Percentiles rank a stretch among this genome's conserved stretches.
phyloP scores from a whole-genome alignment of 2,888 invertebrate species.

The Apamea anceps region DNA sequence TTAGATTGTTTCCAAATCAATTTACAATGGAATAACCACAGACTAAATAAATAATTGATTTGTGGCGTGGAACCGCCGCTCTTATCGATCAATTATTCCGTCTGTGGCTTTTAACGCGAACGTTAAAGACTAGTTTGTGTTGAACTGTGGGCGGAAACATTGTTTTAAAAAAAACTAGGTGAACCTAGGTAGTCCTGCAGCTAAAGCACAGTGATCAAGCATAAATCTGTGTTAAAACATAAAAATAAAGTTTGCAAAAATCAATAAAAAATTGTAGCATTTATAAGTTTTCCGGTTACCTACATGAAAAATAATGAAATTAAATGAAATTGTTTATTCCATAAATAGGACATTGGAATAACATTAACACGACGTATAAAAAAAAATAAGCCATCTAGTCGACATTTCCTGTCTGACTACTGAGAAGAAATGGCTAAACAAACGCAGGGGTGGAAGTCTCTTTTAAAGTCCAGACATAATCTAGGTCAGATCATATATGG shows the following conservation, averaged over 20 bases:
- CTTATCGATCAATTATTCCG: constrained; percentile 63
- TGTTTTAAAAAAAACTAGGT: not conserved
- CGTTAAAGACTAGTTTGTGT: constrained; percentile 34
- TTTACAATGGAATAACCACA: constrained; percentile 60
- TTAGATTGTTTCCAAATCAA: constrained; percentile 64
- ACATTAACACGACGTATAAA: not conserved
- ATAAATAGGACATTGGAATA: not conserved
- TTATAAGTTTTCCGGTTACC: not conserved
- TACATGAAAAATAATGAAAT: not conserved
- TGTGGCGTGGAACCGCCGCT: constrained; percentile 54
- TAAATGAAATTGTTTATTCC: not conserved
- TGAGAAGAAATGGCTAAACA: not conserved
- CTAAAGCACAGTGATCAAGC: not conserved
- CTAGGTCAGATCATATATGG: too few species aligned
- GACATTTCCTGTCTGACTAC: not conserved
- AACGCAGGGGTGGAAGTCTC: not conserved
- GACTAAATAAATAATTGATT: constrained; percentile 68
- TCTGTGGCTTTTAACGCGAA: constrained; percentile 53
- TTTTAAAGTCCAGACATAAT: too few species aligned
- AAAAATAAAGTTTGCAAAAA: not conserved
- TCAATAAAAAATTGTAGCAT: too few species aligned
- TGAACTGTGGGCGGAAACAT: constrained; percentile 17
- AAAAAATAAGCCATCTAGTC: not conserved
- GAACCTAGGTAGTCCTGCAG: too few species aligned
- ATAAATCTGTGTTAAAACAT: not conserved